Conservation (phyloP, 2,113 vertebrate species). For the Picathartes gymnocephalus region DNA sequence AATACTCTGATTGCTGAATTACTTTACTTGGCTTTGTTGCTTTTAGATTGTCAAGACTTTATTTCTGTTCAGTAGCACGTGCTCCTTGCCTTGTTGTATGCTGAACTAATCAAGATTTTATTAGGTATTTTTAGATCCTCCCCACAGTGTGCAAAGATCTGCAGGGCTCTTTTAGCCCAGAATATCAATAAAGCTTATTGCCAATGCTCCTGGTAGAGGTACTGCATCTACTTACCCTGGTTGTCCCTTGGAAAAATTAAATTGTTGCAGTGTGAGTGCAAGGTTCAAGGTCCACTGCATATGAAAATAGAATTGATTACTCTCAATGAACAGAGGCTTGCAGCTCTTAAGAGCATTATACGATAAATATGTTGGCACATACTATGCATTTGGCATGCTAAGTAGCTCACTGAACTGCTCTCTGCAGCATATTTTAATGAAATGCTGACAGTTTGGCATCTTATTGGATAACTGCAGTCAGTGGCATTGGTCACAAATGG, state of each 20-base stretch:
- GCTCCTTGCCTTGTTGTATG: background rate
- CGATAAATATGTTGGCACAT: slow-evolving; percentile 33
- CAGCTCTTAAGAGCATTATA: slow-evolving; percentile 48
- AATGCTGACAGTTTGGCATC: slow-evolving; percentile 57
- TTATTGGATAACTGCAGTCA: slow-evolving; percentile 41
- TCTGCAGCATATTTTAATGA: slow-evolving; percentile 52
- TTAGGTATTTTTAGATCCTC: slow-evolving; percentile 29
- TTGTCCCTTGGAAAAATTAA: background rate
- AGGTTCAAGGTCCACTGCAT: slow-evolving; percentile 50
- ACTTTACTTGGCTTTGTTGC: background rate
- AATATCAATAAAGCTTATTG: slow-evolving; percentile 11
- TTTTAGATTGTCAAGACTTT: background rate
- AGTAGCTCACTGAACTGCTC: slow-evolving; percentile 47
- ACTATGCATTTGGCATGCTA: slow-evolving; percentile 32
- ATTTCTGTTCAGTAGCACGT: background rate
- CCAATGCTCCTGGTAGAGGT: background rate
- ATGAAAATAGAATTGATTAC: slow-evolving; percentile 55
- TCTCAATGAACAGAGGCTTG: slow-evolving; percentile 24
- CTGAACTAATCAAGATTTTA: slow-evolving; percentile 21
- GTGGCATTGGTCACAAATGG: slow-evolving; percentile 42
- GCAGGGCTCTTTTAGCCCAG: background rate
- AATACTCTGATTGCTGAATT: background rate
- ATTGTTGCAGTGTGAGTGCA: slow-evolving; percentile 10
- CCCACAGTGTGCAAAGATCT: background rate
- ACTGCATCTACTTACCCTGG: background rate